Percentiles rank a stretch among this genome's conserved stretches.
Conservation (phyloP, 2,113 vertebrate genomes). For the Gobiocypris rarus region DNA sequence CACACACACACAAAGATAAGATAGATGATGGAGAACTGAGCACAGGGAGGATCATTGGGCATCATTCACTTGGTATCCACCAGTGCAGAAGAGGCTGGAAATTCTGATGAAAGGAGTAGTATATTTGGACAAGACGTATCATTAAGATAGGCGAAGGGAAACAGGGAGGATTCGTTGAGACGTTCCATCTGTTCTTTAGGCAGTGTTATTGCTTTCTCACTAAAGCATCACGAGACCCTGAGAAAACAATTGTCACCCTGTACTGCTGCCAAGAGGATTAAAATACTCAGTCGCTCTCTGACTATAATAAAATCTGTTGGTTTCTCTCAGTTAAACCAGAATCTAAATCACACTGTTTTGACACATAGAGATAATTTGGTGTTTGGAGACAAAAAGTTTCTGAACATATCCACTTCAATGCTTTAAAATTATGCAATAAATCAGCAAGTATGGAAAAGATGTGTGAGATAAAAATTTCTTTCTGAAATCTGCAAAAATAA, state of each 20-base stretch:
- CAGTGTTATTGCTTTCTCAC: conserved; percentile 76
- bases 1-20: conserved; percentile 67
- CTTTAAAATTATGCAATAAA: conserved; percentile 44
- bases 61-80: conserved; percentile 75
- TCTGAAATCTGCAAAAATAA: conserved; percentile 3
- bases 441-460: conserved; percentile 34
- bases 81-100: conserved; percentile 76
- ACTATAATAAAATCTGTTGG: conserved; percentile 63
- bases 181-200: conserved; percentile 82
- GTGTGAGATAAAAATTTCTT: no score
- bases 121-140: conserved; percentile 83
- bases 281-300: conserved; percentile 72
- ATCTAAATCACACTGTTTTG: conserved; percentile 66
- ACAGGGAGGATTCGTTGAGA: conserved; percentile 67
- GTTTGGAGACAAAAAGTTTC: conserved; percentile 56
- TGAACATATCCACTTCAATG: conserved; percentile 47
- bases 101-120: conserved; percentile 85
- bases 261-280: conserved; percentile 67
- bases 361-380: conserved; percentile 66
- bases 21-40: conserved; percentile 60
- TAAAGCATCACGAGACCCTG: conserved; percentile 54
- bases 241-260: conserved; percentile 62
- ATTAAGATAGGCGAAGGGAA: conserved; percentile 80
- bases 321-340: conserved; percentile 59
- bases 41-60: conserved; percentile 65